Percentiles rank a stretch among this genome's conserved stretches.
Evolutionary conservation across 2,888 invertebrate genomes (phyloP).

Genomic region (Synanthedon myopaeformis): DNA sequence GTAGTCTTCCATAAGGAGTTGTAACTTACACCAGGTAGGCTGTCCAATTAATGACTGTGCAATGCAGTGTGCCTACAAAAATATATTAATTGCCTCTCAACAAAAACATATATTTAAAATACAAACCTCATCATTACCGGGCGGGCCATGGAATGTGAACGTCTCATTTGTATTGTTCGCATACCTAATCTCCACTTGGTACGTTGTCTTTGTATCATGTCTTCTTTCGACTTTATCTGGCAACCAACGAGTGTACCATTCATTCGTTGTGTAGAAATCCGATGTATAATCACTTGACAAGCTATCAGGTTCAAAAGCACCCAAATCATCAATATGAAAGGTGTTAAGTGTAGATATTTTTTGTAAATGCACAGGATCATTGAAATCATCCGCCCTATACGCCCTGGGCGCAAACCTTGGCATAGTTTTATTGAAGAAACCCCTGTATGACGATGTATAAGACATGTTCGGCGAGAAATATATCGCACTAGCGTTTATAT

Average conservation of each 20-base stretch:
- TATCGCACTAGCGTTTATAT: constrained; percentile 91
- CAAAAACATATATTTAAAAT: neutral
- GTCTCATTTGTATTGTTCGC: constrained; percentile 96
- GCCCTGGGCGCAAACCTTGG: constrained; percentile 95
- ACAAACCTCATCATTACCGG: constrained; percentile 85
- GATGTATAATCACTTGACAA: constrained; percentile 89
- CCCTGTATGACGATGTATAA: constrained; percentile 93
- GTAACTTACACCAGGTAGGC: neutral
- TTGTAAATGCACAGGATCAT: constrained; percentile 93
- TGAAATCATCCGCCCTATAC: constrained; percentile 91
- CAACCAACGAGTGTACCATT: constrained; percentile 93
- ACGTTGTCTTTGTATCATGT: constrained; percentile 93
- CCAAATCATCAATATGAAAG: constrained; percentile 86
- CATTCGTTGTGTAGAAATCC: constrained; percentile 90
- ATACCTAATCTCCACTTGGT: constrained; percentile 93
- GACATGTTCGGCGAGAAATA: constrained; percentile 95
- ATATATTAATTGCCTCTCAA: neutral
- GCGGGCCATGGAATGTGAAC: constrained; percentile 95
- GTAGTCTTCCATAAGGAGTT: neutral
- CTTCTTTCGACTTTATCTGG: constrained; percentile 86
- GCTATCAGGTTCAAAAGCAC: constrained; percentile 84
- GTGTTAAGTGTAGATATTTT: constrained; percentile 96
- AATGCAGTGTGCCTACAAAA: neutral
- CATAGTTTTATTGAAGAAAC: constrained; percentile 96
- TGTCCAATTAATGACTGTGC: no score